Evolutionary conservation across 2,888 invertebrate genomes (phyloP).

Genomic region (Sarcophaga rosellei): DNA sequence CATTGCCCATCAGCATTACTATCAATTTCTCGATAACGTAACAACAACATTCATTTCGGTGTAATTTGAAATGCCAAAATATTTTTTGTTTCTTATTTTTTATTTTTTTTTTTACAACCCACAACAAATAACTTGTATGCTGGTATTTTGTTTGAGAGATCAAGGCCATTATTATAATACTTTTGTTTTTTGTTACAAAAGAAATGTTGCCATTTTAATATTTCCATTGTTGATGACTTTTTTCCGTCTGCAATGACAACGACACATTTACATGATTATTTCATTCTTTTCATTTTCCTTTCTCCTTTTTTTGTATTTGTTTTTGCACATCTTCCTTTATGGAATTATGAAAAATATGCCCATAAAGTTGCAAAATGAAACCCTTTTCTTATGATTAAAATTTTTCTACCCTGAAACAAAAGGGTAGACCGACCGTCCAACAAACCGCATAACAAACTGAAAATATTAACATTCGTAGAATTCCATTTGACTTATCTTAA

Average conservation of each 20-base stretch:
- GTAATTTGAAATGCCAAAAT: background rate
- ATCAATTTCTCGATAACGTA: no score
- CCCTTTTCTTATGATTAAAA: conserved; percentile 26
- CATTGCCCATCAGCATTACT: background rate
- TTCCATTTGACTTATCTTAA: conserved; percentile 6
- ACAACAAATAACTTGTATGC: no score
- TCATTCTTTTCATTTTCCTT: background rate
- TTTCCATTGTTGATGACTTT: no score
- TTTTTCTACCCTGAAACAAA: background rate
- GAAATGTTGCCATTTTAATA: no score
- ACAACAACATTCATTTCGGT: background rate
- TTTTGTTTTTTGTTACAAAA: no score
- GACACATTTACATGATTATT: no score
- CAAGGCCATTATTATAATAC: no score
- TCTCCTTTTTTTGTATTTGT: background rate
- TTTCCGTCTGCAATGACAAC: no score
- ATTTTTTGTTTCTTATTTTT: background rate
- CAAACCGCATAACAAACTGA: background rate
- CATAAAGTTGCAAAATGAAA: background rate
- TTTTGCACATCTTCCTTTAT: background rate
- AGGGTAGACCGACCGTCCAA: background rate
- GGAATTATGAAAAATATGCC: conserved; percentile 19
- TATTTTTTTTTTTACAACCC: no score
- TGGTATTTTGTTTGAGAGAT: no score
- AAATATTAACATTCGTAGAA: conserved; percentile 1